These are phyloP conservation scores for Myotis davidii DNA, from an alignment of 2,113 vertebrate species.

Conservation along the genomic window DNA sequence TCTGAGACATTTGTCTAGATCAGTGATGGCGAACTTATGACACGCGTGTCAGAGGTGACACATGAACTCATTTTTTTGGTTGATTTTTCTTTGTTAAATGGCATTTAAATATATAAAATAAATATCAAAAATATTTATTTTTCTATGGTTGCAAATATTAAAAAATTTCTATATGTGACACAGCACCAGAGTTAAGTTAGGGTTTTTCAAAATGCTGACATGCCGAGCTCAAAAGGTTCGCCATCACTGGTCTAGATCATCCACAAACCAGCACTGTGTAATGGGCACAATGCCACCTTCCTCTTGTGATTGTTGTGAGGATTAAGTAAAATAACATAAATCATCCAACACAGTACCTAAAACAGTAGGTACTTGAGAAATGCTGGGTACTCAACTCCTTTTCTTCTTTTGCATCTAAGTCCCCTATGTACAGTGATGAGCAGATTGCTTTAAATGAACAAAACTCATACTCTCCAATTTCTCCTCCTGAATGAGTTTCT, in stretches of 20 bases:
- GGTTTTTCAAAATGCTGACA: no score
- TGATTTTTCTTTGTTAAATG: no score
- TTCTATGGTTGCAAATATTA: no score
- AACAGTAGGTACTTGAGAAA: not conserved
- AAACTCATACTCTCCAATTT: slow-evolving; percentile 41
- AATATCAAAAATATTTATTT: no score
- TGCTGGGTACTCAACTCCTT: not conserved
- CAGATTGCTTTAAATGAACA: not conserved
- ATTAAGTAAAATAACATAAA: not conserved
- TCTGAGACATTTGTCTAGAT: not conserved
- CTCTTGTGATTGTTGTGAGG: not conserved
- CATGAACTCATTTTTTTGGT: no score
- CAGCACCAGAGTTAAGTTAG: no score
- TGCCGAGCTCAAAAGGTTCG: no score
- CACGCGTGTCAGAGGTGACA: no score
- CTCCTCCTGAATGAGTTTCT: slow-evolving; percentile 54
- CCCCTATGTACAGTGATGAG: not conserved
- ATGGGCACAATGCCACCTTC: not conserved
- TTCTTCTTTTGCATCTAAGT: not conserved
- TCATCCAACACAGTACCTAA: not conserved
- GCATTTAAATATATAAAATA: no score
- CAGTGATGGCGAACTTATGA: not conserved
- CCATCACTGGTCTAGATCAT: not conserved
- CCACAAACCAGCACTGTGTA: not conserved
- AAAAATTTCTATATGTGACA: no score